Evolutionary conservation across 2,888 invertebrate genomes (phyloP), one percentile per base, ranked within the genome.

Genomic region (Sarcophaga variegata): DNA sequence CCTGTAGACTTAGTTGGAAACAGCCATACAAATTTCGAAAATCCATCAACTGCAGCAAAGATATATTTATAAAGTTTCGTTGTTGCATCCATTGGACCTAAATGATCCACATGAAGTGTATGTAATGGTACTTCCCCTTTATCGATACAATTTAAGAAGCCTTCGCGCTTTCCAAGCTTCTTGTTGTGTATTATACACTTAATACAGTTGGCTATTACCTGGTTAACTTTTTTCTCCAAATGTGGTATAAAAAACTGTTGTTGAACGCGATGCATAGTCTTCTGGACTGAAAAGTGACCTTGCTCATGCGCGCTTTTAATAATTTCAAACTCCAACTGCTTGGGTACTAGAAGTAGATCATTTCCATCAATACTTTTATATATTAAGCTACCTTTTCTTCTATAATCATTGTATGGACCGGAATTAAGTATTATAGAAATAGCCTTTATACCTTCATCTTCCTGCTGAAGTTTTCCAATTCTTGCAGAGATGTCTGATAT

Each of bases 141-240:
- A n/a, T 89, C 88, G 1, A 92, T 90, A 0, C 90, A 88, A 72
- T 91, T 76, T 54, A 92, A 83, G 14, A 87, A 89, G n/a, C 92
- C 92, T 83, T 92, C 91, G 69, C 91, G 87, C 75, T 91, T 92
- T 0, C 92, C 92, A 3, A 77, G 78, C 70, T 92, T 86, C 59
- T 67, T 77, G 25, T 80, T 76, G 20, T 72, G 5, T 6, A 27
- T 27, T 27, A 27, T 27, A 27, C 27, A 27, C 27, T 27, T 27
- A 4, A 27, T 27, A 27, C 27, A 27, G 27, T 27, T 27, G 27
- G 3, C 20, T n/a, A 79, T 77, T 5, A 70, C 25, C 17, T 69
- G 63, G 0, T 25, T 4, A 6, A 81, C 71, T 74, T 89, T 88
- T 2, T 54, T 22, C 45, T 74, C 74, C 4, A 88, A 25, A 14